phyloP scores from a whole-genome alignment of 2,797 vertebrate genomes.

The Myiotriccus ornatus region DNA sequence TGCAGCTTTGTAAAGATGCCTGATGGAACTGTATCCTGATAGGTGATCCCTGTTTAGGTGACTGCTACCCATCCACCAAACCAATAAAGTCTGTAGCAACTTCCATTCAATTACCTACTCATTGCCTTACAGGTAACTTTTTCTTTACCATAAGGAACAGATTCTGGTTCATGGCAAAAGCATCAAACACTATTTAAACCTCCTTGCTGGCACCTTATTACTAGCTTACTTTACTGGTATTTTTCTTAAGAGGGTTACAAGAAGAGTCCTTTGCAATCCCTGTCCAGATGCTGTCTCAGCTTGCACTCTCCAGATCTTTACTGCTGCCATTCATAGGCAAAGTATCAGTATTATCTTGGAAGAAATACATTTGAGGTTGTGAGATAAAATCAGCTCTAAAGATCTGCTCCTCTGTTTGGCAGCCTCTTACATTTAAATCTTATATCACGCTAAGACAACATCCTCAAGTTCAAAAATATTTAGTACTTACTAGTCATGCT shows the following conservation, averaged over 20 bases:
- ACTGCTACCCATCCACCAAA: not conserved
- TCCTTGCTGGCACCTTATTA: not conserved
- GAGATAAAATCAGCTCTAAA: not conserved
- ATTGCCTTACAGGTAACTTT: not conserved
- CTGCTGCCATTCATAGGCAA: not conserved
- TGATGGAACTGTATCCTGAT: not conserved
- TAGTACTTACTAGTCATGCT: not conserved
- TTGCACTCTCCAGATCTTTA: not conserved
- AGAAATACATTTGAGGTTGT: not conserved
- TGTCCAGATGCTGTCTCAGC: not conserved
- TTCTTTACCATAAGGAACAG: not conserved
- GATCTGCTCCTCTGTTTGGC: not conserved
- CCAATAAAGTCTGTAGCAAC: not conserved
- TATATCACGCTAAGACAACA: not conserved
- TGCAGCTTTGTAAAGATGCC: not conserved
- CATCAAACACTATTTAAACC: not conserved
- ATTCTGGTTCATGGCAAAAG: not conserved
- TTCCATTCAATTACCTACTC: not conserved
- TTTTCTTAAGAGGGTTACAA: not conserved
- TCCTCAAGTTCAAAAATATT: not conserved
- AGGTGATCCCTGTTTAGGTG: not conserved
- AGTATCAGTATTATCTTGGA: not conserved
- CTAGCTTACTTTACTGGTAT: not conserved
- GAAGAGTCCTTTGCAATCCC: not conserved
- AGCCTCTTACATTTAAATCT: not conserved